Percentiles rank a stretch among this genome's conserved stretches.
phyloP scores from a whole-genome alignment of 2,113 vertebrate species.

The Morone chrysops region DNA sequence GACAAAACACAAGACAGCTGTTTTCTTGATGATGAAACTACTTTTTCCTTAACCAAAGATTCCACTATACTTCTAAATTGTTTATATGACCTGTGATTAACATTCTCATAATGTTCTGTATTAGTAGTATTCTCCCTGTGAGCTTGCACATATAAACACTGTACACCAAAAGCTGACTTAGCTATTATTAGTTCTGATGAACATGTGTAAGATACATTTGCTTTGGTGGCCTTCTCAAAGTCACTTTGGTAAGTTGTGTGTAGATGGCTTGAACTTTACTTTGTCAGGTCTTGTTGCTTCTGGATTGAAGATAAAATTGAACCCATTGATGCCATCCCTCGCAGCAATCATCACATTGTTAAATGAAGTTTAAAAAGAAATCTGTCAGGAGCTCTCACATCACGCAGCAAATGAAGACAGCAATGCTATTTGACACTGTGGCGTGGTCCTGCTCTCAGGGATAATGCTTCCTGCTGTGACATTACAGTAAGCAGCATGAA shows the following conservation, averaged over 20 bases:
- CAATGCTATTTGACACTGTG: constrained; percentile 33
- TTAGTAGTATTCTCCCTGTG: background rate
- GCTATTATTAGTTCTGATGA: background rate
- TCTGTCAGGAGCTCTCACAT: constrained; percentile 44
- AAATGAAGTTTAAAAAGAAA: constrained; percentile 38
- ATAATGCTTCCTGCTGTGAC: constrained; percentile 30
- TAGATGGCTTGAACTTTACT: background rate
- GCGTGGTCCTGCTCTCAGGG: constrained; percentile 10
- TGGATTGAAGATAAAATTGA: constrained; percentile 17
- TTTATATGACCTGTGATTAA: background rate
- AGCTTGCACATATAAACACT: background rate
- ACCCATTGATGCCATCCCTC: constrained; percentile 33
- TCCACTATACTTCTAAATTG: background rate
- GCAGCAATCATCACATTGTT: constrained; percentile 12
- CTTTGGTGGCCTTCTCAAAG: background rate
- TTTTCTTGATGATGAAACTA: background rate
- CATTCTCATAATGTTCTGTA: background rate
- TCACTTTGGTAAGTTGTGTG: background rate
- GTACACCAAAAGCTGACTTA: background rate
- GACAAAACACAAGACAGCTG: background rate
- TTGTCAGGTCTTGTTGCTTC: background rate
- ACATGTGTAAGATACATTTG: background rate
- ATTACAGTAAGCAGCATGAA: constrained; percentile 63
- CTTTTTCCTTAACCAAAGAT: background rate
- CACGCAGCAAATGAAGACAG: constrained; percentile 34